Conservation (phyloP, 2,113 vertebrate genomes). For the Otus sunia region DNA sequence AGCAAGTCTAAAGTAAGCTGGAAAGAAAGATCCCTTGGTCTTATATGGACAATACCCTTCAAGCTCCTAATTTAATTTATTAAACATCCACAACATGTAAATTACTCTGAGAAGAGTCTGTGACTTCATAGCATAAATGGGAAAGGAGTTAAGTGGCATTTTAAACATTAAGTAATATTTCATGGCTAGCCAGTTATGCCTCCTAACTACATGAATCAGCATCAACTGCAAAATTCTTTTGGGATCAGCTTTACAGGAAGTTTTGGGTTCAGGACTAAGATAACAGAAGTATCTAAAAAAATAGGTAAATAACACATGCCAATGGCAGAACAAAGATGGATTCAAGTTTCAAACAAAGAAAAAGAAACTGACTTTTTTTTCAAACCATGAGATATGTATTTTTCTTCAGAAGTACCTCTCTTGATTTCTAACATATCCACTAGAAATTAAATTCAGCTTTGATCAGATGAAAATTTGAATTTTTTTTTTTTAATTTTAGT, state of each 20-base stretch:
- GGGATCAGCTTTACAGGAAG: not conserved
- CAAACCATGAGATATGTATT: not conserved
- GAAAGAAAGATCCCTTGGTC: not conserved
- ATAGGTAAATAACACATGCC: not conserved
- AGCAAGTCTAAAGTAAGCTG: not conserved
- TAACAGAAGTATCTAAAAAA: not conserved
- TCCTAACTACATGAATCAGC: not conserved
- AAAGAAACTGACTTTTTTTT: not conserved
- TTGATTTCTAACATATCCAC: not conserved
- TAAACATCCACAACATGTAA: not conserved
- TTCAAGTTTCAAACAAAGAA: not conserved
- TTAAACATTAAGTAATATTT: not conserved
- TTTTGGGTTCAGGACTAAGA: not conserved
- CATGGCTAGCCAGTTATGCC: not conserved
- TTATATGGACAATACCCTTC: not conserved
- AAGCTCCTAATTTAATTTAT: not conserved
- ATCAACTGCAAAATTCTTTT: not conserved
- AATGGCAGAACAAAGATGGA: not conserved
- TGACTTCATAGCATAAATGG: not conserved
- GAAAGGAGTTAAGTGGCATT: not conserved
- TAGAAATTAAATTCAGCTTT: not conserved
- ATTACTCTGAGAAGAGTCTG: not conserved
- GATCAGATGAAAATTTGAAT: not conserved
- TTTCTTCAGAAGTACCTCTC: not conserved
- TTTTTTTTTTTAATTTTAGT: not conserved